Evolutionary conservation across 2,888 invertebrate species (phyloP), one percentile per base, ranked within the genome.

Genomic region (Electrophaes corylata): DNA sequence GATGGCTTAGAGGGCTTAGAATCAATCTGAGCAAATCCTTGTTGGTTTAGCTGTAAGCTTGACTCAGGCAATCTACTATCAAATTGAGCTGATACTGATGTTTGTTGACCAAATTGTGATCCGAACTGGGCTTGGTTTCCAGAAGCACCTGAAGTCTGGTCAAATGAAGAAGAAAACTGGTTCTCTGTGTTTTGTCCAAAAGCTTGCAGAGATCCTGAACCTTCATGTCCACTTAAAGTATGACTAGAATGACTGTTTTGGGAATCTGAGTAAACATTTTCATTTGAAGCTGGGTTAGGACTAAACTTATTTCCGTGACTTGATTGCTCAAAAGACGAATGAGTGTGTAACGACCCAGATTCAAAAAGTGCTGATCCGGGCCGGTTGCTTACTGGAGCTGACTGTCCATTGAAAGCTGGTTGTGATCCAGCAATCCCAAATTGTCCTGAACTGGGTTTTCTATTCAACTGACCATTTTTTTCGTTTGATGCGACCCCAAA

Each of bases 181-280:
- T 33, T 49, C 33, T 45, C 47, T 35, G 40, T 45, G 39, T 41
- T 41, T 20, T 55, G 57, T 11, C 43, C 45, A 35, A 44, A 52
- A 2, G 8, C 19, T 31, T 48, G 47, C 2, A 6, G 23, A 40
- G 40, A 11, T 11, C 12, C 31, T 20, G 48, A 47, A 39, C 26
- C 58, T 33, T 37, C 45, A 23, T 62, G 40, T 18, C 44, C 62
- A 45, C 4, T 52, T 10, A 33, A 10, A 20, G 33, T 10, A 46
- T 62, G 57, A 57, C 57, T 53, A 53, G 64, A 52, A 55, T 53
- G 49, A 43, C 37, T 41, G 11, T 35, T 31, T 33, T 57, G 61
- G 49, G 58, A 58, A 8, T 40, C 47, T 23, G 47, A 31, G 20
- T 47, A 6, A 14, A 31, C 47, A 20, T 60, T 57, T 18, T 59